These are phyloP conservation scores for Crossocerus cetratus DNA, from an alignment of 2,888 invertebrate genomes.

Conservation along the genomic window DNA sequence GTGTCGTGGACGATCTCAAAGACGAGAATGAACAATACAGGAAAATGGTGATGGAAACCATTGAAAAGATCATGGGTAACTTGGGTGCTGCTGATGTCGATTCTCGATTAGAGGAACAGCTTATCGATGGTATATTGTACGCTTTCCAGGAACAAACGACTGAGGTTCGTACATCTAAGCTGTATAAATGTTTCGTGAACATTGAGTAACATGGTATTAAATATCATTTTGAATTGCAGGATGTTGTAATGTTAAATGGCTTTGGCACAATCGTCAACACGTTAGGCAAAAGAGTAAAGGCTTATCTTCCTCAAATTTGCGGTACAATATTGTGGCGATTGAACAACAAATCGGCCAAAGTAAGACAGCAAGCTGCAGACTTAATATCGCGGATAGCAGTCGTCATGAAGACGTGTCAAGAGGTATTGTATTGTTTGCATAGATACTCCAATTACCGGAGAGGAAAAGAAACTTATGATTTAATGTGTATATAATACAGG, in stretches of 20 bases:
- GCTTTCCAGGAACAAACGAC: conserved; percentile 99
- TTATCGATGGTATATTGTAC: conserved; percentile 99
- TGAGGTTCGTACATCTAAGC: conserved; percentile 81
- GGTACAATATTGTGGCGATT: conserved; percentile 99
- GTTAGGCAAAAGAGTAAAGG: conserved; percentile 97
- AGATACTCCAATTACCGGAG: background rate
- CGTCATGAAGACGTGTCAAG: conserved; percentile 99
- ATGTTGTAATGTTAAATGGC: conserved; percentile 99
- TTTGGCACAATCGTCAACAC: conserved; percentile 99
- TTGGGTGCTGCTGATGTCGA: conserved; percentile 99
- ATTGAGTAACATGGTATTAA: too few relatives aligned
- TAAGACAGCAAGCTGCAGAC: conserved; percentile 99
- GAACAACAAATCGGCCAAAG: conserved; percentile 99
- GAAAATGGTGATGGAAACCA: conserved; percentile 99
- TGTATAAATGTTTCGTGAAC: background rate
- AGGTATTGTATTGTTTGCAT: conserved; percentile 78
- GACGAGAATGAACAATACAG: conserved; percentile 99
- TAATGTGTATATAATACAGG: conserved; percentile 78
- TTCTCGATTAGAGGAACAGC: conserved; percentile 97
- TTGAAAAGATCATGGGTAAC: conserved; percentile 98
- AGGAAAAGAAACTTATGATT: conserved; percentile 4
- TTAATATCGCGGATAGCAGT: conserved; percentile 98
- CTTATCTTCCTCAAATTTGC: conserved; percentile 99
- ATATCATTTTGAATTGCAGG: conserved; percentile 78
- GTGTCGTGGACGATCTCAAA: conserved; percentile 99